Evolutionary conservation across 2,113 vertebrate species (phyloP), one percentile per base, ranked within the genome.

Genomic region (Steatornis caripensis): DNA sequence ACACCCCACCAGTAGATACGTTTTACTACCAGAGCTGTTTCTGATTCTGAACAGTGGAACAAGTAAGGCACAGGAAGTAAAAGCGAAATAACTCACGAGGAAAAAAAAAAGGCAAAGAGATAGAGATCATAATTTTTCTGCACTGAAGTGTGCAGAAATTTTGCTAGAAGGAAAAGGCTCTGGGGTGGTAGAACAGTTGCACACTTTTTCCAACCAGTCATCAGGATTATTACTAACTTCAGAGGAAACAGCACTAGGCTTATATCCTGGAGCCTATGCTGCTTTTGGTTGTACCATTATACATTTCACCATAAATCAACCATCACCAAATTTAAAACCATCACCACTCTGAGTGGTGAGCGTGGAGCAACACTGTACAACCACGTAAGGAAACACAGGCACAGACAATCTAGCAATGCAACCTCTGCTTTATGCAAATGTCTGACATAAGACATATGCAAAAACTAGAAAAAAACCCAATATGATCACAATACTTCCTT

Each of bases 11-110:
- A 0, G n/a, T 37, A 93, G 69, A 60, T 48, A 82, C 10, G 32
- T 64, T 92, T 94, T 78, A 92, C 60, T 61, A 78, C 65, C 65
- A 89, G 51, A 93, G 81, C 55, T 64, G 74, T 66, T 95, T 88
- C 74, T 86, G 36, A 71, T 82, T 89, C 86, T 90, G 65, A 90
- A 46, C 80, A 87, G 39, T 21, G 29, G 65, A 76, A 90, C 20
- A 84, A 87, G 87, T 68, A 58, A 93, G 29, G 43, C 65, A 65
- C 15, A 81, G 61, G 69, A 96, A 65, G 69, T 69, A 84, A 93
- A 86, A 92, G 43, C 91, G 60, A 88, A 95, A 60, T 48, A 89
- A 87, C 5, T 15, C 49, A 80, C 4, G 24, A 60, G 57, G 3
- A 51, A n/a, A 62, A 65, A n/a, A 45, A 68, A 68, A 20, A 5